Base-by-base conservation (phyloP, 2,797 vertebrate species). In the Sarcoramphus papa region DNA sequence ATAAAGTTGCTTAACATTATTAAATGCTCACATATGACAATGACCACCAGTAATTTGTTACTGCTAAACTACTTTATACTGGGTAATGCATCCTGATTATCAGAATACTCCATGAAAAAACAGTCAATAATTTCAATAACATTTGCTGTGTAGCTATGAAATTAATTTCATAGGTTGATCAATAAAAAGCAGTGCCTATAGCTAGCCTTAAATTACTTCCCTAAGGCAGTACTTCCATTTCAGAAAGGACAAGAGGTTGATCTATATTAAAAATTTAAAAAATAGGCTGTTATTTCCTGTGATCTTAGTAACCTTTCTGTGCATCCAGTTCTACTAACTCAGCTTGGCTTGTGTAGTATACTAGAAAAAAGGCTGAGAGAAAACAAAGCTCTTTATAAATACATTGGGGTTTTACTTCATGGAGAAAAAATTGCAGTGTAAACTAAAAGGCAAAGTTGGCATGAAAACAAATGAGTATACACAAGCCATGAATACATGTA, bases 331-430 rank as follows among this genome's bases (percentile, higher is more conserved):
- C 74, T 63, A 48, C 83, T 31, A 85, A 16, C 47, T 85, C 70
- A 56, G 70, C 77, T 72, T 16, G 9, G 69, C 81, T 90, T 7
- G 9, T 73, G 77, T 35, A 67, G 40, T 18, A 2, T 12, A 12
- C 23, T 37, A 75, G 65, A 63, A 78, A 50, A 72, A 72, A 64
- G 69, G 35, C 65, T 43, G 59, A 48, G 74, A 70, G 65, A 89
- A 95, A 90, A 59, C 70, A 94, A 94, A 91, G 76, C 60, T 76
- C 74, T 91, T 78, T 62, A 47, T 43, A 86, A 94, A 93, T 69
- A 84, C 50, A 45, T 12, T 0, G 4, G 14, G 28, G 8, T 40
- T 75, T 88, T 65, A 50, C 73, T 88, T 77, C 65, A 35, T 0
- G 1, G 41, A 41, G 14, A 59, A 72, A 74, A 87, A 82, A 40